Evolutionary conservation across 2,113 vertebrate genomes (phyloP).

Genomic region (Trogon melanurus): DNA sequence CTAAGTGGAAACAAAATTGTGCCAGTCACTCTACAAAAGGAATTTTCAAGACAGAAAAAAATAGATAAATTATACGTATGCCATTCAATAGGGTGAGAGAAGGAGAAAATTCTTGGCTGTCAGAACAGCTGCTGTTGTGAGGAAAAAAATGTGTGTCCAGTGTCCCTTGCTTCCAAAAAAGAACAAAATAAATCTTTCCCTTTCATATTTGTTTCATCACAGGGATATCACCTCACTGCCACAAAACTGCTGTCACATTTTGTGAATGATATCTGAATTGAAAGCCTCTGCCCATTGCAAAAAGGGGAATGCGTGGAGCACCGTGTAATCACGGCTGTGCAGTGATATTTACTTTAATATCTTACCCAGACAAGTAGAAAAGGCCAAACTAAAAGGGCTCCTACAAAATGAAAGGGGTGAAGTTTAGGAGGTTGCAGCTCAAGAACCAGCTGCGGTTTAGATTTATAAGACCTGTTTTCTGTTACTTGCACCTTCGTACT

Average conservation of each 20-base stretch:
- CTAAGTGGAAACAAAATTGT: neutral
- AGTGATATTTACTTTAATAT: conserved; percentile 14
- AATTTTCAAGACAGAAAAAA: neutral
- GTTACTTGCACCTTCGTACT: rapidly evolving
- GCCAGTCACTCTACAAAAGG: conserved; percentile 9
- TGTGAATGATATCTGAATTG: neutral
- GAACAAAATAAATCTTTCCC: neutral
- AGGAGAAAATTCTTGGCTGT: neutral
- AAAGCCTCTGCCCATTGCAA: neutral
- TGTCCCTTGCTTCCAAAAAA: neutral
- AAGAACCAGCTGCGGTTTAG: neutral
- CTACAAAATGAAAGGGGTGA: neutral
- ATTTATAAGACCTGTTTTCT: neutral
- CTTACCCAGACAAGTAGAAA: neutral
- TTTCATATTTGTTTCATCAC: neutral
- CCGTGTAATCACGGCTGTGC: neutral
- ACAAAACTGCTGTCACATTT: neutral
- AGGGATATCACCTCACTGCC: neutral
- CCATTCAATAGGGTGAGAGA: neutral
- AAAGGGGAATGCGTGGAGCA: neutral
- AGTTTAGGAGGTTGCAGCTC: neutral
- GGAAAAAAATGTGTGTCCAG: neutral
- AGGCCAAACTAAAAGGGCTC: neutral
- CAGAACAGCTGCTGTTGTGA: neutral
- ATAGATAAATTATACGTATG: neutral